Evolutionary conservation across 1,140 invertebrate species (phyloP).

Genomic region (Tetramorium alpestre): DNA sequence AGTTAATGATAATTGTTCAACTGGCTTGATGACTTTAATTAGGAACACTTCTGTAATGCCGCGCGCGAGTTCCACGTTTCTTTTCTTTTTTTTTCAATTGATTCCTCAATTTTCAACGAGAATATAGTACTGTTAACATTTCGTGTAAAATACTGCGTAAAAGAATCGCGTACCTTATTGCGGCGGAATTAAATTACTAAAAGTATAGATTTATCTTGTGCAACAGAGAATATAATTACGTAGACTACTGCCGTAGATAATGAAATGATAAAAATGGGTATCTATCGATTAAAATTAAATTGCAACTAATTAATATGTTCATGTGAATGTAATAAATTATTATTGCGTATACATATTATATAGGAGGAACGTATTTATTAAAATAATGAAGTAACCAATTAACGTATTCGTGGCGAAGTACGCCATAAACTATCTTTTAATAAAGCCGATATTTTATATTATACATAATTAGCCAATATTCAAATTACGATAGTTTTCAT

Average conservation of each 20-base stretch:
- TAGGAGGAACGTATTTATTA: conserved; percentile 7
- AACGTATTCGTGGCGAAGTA: neutral
- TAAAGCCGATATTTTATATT: conserved; percentile 19
- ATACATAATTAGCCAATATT: neutral
- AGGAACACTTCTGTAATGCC: conserved; percentile 70
- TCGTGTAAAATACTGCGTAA: neutral
- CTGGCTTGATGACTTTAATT: conserved; percentile 78
- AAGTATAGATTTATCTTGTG: neutral
- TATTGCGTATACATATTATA: neutral
- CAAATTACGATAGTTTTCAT: conserved; percentile 9
- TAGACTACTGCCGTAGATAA: neutral
- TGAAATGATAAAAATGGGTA: neutral
- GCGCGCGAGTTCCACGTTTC: conserved; percentile 34
- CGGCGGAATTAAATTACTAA: neutral
- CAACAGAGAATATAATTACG: neutral
- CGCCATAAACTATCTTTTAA: neutral
- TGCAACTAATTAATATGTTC: conserved; percentile 13
- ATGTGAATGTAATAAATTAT: neutral
- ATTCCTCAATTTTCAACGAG: neutral
- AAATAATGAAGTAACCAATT: conserved; percentile 33
- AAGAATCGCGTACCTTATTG: neutral
- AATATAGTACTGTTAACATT: neutral
- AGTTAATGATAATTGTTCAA: conserved; percentile 80
- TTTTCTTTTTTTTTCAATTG: conserved; percentile 31
- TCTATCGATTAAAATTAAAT: conserved; percentile 19